Percentiles rank a stretch among this genome's conserved stretches.
phyloP scores from a whole-genome alignment of 1,140 invertebrate species.

The Aphaenogaster rudis region DNA sequence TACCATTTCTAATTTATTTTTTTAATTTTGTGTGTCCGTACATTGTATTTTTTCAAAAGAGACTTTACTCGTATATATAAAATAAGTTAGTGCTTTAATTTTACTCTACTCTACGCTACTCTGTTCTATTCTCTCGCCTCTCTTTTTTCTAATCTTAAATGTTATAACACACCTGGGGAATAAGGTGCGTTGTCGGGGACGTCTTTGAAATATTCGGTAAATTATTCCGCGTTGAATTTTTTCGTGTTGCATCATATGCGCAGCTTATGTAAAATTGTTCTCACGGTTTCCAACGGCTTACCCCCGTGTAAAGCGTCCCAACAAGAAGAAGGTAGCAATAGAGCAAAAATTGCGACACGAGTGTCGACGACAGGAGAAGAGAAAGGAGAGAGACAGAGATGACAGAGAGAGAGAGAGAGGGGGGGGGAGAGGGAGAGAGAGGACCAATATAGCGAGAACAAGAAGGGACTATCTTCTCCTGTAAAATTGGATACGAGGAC shows the following conservation, averaged over 20 bases:
- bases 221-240: slow-evolving; percentile 43
- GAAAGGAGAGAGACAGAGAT: background rate
- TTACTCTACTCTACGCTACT: background rate
- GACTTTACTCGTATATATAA: background rate
- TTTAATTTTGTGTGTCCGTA: background rate
- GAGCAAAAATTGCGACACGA: slow-evolving; percentile 58
- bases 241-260: slow-evolving; percentile 42
- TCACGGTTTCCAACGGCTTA: slow-evolving; percentile 43
- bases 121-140: background rate
- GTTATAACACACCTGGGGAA: slow-evolving; percentile 26
- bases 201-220: slow-evolving; percentile 54
- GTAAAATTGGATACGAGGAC: slow-evolving; percentile 60
- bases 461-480: slow-evolving; percentile 48
- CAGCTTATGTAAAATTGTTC: slow-evolving; percentile 59
- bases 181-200: background rate
- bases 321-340: slow-evolving; percentile 43
- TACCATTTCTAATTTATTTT: background rate
- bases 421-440: background rate
- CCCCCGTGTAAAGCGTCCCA: slow-evolving; percentile 32
- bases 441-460: slow-evolving; percentile 39
- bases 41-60: background rate
- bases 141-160: slow-evolving; percentile 25
- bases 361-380: slow-evolving; percentile 34
- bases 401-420: background rate
- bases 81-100: slow-evolving; percentile 1